Evolutionary conservation across 2,888 invertebrate genomes (phyloP).

Genomic region (Zhuqinia jingwanae): DNA sequence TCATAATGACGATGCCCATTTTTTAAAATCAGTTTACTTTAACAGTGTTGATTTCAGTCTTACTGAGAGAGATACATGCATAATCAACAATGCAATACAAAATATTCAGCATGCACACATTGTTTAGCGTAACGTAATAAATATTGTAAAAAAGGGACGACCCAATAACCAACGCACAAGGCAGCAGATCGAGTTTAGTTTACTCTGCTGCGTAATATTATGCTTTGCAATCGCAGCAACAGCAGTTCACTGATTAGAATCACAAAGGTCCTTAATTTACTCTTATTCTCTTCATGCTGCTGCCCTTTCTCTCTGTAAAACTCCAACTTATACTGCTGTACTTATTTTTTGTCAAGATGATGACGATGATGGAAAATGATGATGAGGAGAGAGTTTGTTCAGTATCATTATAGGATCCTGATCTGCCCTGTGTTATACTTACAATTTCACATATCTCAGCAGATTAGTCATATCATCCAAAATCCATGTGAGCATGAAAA

Average conservation of each 20-base stretch:
- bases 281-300: background rate
- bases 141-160: conserved; percentile 41
- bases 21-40: background rate
- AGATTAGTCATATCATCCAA: conserved; percentile 48
- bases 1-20: conserved; percentile 40
- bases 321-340: conserved; percentile 32
- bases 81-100: too few relatives aligned
- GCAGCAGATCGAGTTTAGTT: background rate
- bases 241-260: conserved; percentile 46
- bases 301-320: background rate
- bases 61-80: background rate
- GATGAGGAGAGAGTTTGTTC: background rate
- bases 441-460: conserved; percentile 35
- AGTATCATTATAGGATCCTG: background rate
- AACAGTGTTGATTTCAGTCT: background rate
- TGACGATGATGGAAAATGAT: conserved; percentile 13
- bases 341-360: conserved; percentile 1
- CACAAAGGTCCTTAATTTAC: conserved; percentile 60
- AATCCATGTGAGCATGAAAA: conserved; percentile 36
- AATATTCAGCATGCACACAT: background rate
- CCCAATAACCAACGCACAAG: background rate
- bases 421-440: background rate
- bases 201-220: conserved; percentile 1
- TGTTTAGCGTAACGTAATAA: conserved; percentile 28
- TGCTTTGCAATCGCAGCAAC: background rate